Evolutionary conservation across 2,113 vertebrate genomes (phyloP), one percentile per base, ranked within the genome.

Genomic region (Caranx ignobilis): DNA sequence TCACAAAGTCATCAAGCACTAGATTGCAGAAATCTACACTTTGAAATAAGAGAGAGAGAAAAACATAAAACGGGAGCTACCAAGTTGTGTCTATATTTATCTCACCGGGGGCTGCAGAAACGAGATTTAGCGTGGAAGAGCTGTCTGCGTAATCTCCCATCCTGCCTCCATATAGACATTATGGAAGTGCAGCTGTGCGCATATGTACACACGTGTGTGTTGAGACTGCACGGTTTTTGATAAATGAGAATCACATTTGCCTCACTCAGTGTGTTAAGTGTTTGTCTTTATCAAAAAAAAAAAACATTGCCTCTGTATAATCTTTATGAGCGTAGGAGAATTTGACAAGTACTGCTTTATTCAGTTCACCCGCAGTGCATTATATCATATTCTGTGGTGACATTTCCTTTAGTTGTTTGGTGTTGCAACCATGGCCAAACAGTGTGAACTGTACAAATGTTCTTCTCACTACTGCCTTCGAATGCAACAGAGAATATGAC

Each of bases 1-100:
- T 50, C 71, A 74, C 11, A 65, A 59, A 75, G 54, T 82, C 64
- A 67, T 88, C 45, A 74, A 39, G 76, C 65, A 57, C 19, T 62
- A 77, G 64, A 66, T 72, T 75, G 35, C 74, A 11, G 61, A n/a
- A 79, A 76, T n/a, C 32, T 57, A 26, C 34, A 54, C 77, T 87
- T 86, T 83, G 47, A 81, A 86, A 72, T 74, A 59, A 71, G 16
- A 21, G n/a, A 65, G 34, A 52, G 59, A 54, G 50, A 75, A 52
- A 80, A 70, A 76, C 37, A 67, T 18, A 79, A 79, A 67, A 68
- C 15, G 45, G 66, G 62, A 74, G 78, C 77, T 57, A 67, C 74
- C 35, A 82, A 83, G 62, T 87, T 88, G 69, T 69, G 62, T 84
- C 88, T 91, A 91, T 89, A 91, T 90, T 89, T 93, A 86, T 91